Evolutionary conservation across 2,113 vertebrate genomes (phyloP).

Genomic region (Cyphomyrus discorhynchus): DNA sequence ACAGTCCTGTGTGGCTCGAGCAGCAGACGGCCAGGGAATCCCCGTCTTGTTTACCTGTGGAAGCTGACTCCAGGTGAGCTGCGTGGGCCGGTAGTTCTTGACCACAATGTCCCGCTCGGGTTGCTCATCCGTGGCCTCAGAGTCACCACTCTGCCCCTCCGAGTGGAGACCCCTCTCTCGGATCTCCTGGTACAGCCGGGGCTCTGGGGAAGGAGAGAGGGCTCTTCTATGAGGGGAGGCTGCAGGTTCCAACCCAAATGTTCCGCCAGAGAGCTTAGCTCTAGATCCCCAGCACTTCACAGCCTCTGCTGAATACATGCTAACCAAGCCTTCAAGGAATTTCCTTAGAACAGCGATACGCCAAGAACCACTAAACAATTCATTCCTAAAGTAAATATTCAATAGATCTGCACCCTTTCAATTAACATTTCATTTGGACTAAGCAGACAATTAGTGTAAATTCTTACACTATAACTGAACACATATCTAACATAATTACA

Average conservation of each 20-base stretch:
- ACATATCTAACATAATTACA: background rate
- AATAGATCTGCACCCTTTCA: background rate
- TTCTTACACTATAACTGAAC: background rate
- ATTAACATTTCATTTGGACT: background rate
- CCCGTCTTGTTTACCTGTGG: constrained; percentile 63
- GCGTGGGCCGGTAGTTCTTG: constrained; percentile 71
- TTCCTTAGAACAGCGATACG: background rate
- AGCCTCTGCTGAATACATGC: background rate
- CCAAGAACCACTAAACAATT: background rate
- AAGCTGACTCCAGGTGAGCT: constrained; percentile 90
- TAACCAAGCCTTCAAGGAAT: background rate
- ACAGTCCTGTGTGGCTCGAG: background rate
- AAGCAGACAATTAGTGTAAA: background rate
- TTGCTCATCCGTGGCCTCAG: constrained; percentile 58
- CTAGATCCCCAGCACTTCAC: background rate
- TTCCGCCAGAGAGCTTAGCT: background rate
- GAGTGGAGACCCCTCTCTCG: constrained; percentile 82
- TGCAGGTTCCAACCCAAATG: background rate
- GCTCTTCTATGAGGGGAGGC: background rate
- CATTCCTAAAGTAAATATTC: background rate
- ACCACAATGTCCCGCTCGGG: constrained; percentile 67
- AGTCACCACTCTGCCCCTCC: constrained; percentile 67
- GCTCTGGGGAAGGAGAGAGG: constrained; percentile 52
- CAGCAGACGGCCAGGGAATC: background rate
- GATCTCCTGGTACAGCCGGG: constrained; percentile 87